Conservation (phyloP, 2,113 vertebrate species). For the pig (Sus scrofa) region DNA sequence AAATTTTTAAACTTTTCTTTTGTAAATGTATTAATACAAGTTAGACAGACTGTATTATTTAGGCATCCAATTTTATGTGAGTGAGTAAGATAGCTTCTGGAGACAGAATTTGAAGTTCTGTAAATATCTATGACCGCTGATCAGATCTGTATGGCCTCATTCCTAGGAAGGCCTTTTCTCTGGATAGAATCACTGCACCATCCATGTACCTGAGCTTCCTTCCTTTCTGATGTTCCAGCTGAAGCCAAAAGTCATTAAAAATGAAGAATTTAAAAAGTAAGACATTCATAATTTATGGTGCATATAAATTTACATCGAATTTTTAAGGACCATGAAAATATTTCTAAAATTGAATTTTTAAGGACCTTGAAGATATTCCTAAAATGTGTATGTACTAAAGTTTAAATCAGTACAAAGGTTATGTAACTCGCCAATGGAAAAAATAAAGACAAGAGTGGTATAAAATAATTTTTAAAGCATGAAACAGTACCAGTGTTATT, state of each 20-base stretch:
- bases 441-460: not conserved
- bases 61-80: not conserved
- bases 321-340: not conserved
- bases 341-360: not conserved
- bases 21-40: not conserved
- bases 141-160: not conserved
- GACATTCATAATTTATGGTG: not conserved
- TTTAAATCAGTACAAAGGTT: not conserved
- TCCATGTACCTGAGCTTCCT: not conserved
- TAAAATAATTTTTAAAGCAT: not conserved
- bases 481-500: slow-evolving; percentile 12
- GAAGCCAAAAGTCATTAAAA: not conserved
- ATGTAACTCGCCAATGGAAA: not conserved
- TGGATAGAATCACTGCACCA: not conserved
- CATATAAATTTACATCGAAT: not conserved
- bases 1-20: slow-evolving; percentile 22
- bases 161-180: not conserved
- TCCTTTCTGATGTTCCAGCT: not conserved
- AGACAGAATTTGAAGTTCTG: not conserved
- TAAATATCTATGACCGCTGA: not conserved
- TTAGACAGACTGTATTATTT: not conserved
- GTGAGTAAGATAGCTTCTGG: not conserved
- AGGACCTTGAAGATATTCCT: not conserved
- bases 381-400: not conserved
- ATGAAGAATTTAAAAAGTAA: not conserved